Evolutionary conservation across 1,140 invertebrate genomes (phyloP).

Genomic region (Pristionchus pacificus): DNA sequence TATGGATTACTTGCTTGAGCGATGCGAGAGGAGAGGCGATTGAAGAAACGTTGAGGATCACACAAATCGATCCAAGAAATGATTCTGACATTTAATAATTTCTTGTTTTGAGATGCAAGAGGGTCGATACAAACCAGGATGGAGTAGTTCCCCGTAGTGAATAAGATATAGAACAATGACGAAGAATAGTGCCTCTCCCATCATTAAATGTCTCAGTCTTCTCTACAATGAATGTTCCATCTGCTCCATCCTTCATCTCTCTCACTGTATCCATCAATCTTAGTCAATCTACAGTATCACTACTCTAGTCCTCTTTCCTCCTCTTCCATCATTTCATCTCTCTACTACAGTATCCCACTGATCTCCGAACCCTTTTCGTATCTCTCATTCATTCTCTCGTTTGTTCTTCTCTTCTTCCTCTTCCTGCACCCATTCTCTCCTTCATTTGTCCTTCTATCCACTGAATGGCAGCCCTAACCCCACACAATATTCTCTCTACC

Average conservation of each 20-base stretch:
- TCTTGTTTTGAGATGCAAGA: slow-evolving; percentile 24
- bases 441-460: neutral
- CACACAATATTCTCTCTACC: neutral
- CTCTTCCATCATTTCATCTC: neutral
- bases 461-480: neutral
- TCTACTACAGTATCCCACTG: neutral
- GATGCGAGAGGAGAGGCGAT: slow-evolving; percentile 41
- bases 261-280: no score
- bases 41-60: slow-evolving; percentile 50
- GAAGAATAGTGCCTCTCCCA: slow-evolving; percentile 27
- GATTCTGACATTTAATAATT: slow-evolving; percentile 17
- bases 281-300: no score
- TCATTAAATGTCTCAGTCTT: slow-evolving; percentile 33
- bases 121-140: slow-evolving; percentile 3
- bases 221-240: no score
- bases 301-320: slow-evolving; percentile 10
- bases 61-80: slow-evolving; percentile 48
- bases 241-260: no score
- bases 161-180: slow-evolving; percentile 33
- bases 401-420: slow-evolving; percentile 11
- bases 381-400: slow-evolving; percentile 1
- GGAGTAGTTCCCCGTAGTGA: slow-evolving; percentile 24
- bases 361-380: neutral
- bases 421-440: neutral
- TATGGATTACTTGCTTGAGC: slow-evolving; percentile 37